Base-by-base conservation (phyloP, 2,797 vertebrate species). In the Taeniopygia guttata region DNA sequence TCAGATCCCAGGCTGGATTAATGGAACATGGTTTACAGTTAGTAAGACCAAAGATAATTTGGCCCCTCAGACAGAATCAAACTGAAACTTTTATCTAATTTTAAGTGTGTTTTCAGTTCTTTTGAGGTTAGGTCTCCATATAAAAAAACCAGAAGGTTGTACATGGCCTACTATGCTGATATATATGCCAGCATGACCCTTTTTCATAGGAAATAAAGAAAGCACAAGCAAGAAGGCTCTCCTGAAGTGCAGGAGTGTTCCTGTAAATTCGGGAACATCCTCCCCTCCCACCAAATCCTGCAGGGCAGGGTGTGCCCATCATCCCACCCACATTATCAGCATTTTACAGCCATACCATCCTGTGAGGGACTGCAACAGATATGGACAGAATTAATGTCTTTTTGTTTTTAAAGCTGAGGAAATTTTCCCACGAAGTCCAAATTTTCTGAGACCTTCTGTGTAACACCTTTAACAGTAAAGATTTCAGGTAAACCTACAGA, bases 381-480 rank as follows among this genome's bases (percentile, higher is more conserved):
- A 43, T 10, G 54, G 74, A 89, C 72, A 73, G 9, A 83, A 75
- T 90, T 46, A 55, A 22, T 59, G 38, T 22, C 9, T 62, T 72
- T 64, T 77, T 66, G 32, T 91, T 93, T 84, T 30, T 27, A 49
- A 96, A 95, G 91, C 29, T 19, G 22, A 95, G 48, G 48, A 74
- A 43, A 32, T 64, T 87, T 85, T 87, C 67, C 43, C 25, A 72
- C 16, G 52, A 88, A 93, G 46, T 84, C 67, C 63, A 79, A 49
- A 63, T 94, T 94, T 96, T 78, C 36, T 42, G 64, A 72, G 79
- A 77, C 66, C 27, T 86, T 85, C 96, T 84, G 26, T 13, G 3
- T 91, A 96, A 94, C 34, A 73, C 19, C 32, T 16, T 2, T 38
- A n/a, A 62, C 29, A 83, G 49, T 73, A 49, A 89, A 92, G 43